Percentiles rank a stretch among this genome's conserved stretches.
Conservation (phyloP, 2,888 invertebrate genomes). For the Heterodera filipjevi region DNA sequence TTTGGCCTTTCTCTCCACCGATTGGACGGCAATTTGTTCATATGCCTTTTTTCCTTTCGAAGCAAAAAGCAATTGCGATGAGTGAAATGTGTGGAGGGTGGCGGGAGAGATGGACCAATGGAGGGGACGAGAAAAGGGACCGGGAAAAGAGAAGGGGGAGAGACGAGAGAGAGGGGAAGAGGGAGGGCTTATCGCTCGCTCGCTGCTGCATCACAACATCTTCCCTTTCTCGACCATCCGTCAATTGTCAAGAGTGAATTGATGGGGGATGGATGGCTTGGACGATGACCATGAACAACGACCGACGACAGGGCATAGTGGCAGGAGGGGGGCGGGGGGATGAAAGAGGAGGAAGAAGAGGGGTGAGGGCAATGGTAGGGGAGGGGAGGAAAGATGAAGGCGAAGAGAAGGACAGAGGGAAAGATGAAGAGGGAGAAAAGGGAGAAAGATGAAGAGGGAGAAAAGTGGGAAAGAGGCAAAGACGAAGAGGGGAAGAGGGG, state of each 20-base stretch:
- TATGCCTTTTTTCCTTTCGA: background rate
- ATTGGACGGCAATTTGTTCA: conserved; percentile 2
- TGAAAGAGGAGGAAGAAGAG: too few species aligned
- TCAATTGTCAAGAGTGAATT: background rate
- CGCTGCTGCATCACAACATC: background rate
- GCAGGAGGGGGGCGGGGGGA: too few species aligned
- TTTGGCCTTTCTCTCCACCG: background rate
- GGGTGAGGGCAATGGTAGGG: too few species aligned
- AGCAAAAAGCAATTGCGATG: background rate
- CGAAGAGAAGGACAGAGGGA: too few species aligned
- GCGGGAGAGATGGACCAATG: too few species aligned
- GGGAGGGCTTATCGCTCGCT: background rate
- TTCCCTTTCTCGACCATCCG: background rate
- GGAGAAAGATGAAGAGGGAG: background rate
- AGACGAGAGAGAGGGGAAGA: background rate
- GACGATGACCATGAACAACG: conserved; percentile 2
- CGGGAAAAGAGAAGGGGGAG: background rate
- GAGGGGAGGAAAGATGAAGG: too few species aligned
- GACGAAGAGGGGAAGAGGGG: too few species aligned
- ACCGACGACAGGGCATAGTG: background rate
- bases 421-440: background rate
- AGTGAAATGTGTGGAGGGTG: background rate
- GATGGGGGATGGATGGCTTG: background rate
- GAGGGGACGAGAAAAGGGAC: background rate
- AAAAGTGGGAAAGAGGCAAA: too few species aligned